Percentiles rank a stretch among this genome's conserved stretches.
phyloP scores from a whole-genome alignment of 2,888 invertebrate genomes.

The Aporophyla nigra region DNA sequence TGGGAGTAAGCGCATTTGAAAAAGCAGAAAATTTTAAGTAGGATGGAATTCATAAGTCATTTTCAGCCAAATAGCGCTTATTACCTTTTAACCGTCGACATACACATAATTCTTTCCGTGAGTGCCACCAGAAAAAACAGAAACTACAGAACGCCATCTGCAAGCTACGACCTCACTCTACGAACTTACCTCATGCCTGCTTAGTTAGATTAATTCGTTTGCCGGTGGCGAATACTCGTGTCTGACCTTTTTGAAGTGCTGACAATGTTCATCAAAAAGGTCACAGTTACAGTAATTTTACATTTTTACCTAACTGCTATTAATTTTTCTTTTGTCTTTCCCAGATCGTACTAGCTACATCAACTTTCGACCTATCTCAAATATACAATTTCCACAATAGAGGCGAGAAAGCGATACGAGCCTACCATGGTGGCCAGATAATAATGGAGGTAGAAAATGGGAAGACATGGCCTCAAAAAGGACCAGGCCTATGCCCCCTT shows the following conservation, averaged over 20 bases:
- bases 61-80: too few species aligned
- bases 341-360: slow-evolving; percentile 18
- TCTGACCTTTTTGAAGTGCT: not conserved
- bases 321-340: not conserved
- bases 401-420: slow-evolving; percentile 31
- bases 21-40: too few species aligned
- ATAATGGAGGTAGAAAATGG: slow-evolving; percentile 30
- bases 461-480: slow-evolving; percentile 22
- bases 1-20: too few species aligned
- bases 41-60: too few species aligned
- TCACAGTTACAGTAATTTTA: not conserved
- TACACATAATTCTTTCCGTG: not conserved
- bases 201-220: not conserved
- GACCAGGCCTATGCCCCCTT: slow-evolving; percentile 1
- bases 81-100: too few species aligned
- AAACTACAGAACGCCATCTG: not conserved
- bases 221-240: too few species aligned
- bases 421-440: slow-evolving; percentile 13
- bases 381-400: slow-evolving; percentile 33
- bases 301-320: not conserved
- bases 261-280: not conserved
- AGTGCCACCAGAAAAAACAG: too few species aligned
- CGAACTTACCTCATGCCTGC: too few species aligned
- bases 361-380: slow-evolving; percentile 30
- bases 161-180: too few species aligned